phyloP scores from a whole-genome alignment of 2,888 invertebrate genomes.

The Chrysolina haemoptera region DNA sequence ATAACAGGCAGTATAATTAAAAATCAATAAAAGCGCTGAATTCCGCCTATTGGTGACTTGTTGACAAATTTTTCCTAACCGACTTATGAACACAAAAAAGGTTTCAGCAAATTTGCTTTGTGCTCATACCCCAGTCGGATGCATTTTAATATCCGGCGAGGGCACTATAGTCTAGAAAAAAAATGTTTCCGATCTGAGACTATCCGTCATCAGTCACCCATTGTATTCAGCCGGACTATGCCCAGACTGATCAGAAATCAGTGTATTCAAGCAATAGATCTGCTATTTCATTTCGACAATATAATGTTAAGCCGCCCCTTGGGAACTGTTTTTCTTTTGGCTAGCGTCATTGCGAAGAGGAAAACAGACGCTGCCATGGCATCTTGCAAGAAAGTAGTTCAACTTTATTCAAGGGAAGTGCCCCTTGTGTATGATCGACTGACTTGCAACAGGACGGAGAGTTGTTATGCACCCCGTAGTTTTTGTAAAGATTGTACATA shows the following conservation, averaged over 20 bases:
- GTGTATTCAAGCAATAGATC: too few relatives aligned
- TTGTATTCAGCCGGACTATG: too few relatives aligned
- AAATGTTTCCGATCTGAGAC: too few relatives aligned
- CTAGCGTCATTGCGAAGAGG: slow-evolving; percentile 29
- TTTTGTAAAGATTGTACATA: slow-evolving; percentile 43
- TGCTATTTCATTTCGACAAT: not conserved
- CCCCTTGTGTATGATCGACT: not conserved
- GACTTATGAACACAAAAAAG: too few relatives aligned
- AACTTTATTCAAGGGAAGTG: not conserved
- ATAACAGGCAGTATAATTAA: slow-evolving; percentile 33
- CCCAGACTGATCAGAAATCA: too few relatives aligned
- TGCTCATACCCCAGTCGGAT: too few relatives aligned
- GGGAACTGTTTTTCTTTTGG: slow-evolving; percentile 16
- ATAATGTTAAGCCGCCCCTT: slow-evolving; percentile 42
- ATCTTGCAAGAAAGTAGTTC: slow-evolving; percentile 29
- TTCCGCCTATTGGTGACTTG: too few relatives aligned
- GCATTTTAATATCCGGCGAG: too few relatives aligned
- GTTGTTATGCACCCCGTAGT: slow-evolving; percentile 35
- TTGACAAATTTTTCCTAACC: too few relatives aligned
- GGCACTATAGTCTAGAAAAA: too few relatives aligned
- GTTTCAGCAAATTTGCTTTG: too few relatives aligned
- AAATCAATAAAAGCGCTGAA: slow-evolving; percentile 15
- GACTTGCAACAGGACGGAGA: slow-evolving; percentile 35
- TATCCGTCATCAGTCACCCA: too few relatives aligned
- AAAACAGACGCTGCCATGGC: slow-evolving; percentile 36